Base-by-base conservation (phyloP, 2,888 invertebrate genomes). In the Catocala nupta region DNA sequence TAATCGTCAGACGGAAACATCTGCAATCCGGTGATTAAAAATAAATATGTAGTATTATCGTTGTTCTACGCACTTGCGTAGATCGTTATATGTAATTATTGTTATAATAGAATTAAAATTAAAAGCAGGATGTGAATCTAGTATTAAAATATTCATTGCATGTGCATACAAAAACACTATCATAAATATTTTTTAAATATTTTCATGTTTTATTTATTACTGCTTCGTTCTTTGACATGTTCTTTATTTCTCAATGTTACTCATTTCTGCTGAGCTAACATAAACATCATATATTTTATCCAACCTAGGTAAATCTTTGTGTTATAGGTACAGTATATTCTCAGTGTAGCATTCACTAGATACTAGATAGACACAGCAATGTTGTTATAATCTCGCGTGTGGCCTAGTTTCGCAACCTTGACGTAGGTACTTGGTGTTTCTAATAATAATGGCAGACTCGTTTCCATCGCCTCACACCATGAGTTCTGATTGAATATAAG, bases 351-450 rank as follows among this genome's bases (percentile, higher is more conserved):
- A 68, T 68, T 65, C 62, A 55, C 68, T 62, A 57, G 16, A 59
- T 64, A 52, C 47, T 49, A 71, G 52, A 67, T 60, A 71, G 59
- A 67, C 54, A 65, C 64, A 65, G 70, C 63, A 63, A 68, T 73
- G 72, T 69, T 70, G 65, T 73, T 76, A 77, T 79, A 84, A 81
- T 88, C 87, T 84, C 82, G 83, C 84, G 83, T 86, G 88, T 86
- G 90, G 78, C 91, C 91, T 85, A 91, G 91, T 89, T 92, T 84
- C 81, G 71, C 85, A 90, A 90, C 92, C 92, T 92, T 92, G 91
- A 88, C 81, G 82, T 83, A 83, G 80, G 84, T 88, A 88, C 87
- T 82, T 75, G 77, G 76, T 80, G 86, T 82, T 87, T 87, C 89
- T 90, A 90, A 87, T 90, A 89, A 89, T 90, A 87, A 87, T 87